A percentile compares a stretch with the other conserved stretches of the same genome.
Conservation (phyloP, 2,797 vertebrate genomes). For the Galaxias olidus region DNA sequence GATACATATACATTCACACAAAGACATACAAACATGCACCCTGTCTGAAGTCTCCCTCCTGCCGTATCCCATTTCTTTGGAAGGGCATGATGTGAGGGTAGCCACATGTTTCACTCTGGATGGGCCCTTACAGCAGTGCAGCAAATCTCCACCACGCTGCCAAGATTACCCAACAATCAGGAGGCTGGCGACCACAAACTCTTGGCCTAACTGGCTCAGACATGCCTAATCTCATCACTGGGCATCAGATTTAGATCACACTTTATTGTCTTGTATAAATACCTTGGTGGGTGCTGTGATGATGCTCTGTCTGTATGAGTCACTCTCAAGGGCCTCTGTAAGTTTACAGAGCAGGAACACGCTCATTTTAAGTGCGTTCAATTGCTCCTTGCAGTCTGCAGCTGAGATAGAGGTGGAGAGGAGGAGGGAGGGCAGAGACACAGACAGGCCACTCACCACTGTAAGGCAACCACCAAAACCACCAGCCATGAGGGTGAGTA, state of each 20-base stretch:
- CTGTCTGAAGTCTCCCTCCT: conserved; percentile 49
- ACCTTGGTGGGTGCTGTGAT: conserved; percentile 77
- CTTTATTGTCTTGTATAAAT: conserved; percentile 10
- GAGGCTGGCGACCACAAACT: conserved; percentile 54
- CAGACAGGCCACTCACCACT: conserved; percentile 85
- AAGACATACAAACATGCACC: conserved; percentile 36
- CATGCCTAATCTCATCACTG: conserved; percentile 86
- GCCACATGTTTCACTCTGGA: conserved; percentile 70
- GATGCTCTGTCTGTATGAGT: conserved; percentile 73
- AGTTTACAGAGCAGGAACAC: conserved; percentile 88
- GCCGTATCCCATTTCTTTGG: conserved; percentile 44
- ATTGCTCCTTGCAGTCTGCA: conserved; percentile 79
- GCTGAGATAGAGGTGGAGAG: conserved; percentile 64
- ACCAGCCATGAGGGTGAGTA: not conserved
- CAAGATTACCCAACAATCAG: conserved; percentile 88
- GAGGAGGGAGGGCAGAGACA: conserved; percentile 79
- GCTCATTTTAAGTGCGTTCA: conserved; percentile 93
- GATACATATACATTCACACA: conserved; percentile 51
- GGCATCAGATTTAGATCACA: conserved; percentile 37
- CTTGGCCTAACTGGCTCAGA: conserved; percentile 76
- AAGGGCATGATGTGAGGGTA: conserved; percentile 24
- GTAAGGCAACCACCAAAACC: conserved; percentile 17
- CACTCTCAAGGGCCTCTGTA: conserved; percentile 83
- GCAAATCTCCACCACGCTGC: conserved; percentile 75
- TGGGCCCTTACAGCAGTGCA: conserved; percentile 88